Evolutionary conservation across 2,797 vertebrate genomes (phyloP), one percentile per base, ranked within the genome.

Genomic region (Phoeniculus purpureus): DNA sequence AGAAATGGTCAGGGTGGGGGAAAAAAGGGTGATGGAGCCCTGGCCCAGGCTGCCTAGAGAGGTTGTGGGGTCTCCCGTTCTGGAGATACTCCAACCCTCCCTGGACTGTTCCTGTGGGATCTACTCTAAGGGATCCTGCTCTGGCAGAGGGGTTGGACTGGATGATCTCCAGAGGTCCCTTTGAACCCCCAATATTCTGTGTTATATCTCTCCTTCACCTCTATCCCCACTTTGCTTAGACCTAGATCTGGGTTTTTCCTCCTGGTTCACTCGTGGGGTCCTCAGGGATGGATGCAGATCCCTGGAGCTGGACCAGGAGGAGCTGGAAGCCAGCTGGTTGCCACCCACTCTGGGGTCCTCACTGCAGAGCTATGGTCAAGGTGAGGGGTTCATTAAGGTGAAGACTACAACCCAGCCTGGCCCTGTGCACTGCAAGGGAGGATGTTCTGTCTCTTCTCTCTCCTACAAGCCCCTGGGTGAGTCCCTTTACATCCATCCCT

Each of bases 261-360:
- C 22, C 3, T 51, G 32, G 4, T 7, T 3, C 6, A 2, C 29
- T 45, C 8, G 0, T 1, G 8, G 32, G 27, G 37, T 40, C 9
- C 40, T 37, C 7, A 4, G 34, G 21, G 34, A 13, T 14, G 13
- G 8, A 6, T 2, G 8, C 25, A 60, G 50, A 50, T 2, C n/a
- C 50, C 21, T 47, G 70, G 31, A 20, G 4, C 9, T 89, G 25
- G 85, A 56, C 60, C 43, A 40, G 70, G 74, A 77, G 27, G 71
- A 20, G 43, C 4, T 55, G 25, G 48, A 20, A 11, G 15, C 2
- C 5, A 29, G 61, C 6, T 54, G 55, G n/a, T 6, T 25, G 51
- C 43, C 14, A 20, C n/a, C 31, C 55, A 4, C 25, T 18, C 59
- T 59, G 73, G 32, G 26, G 14, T 37, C 60, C 77, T 55, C 26